A percentile compares a stretch with the other conserved stretches of the same genome.
Evolutionary conservation across 1,140 invertebrate genomes (phyloP).

Genomic region (Papilio polyxenes): DNA sequence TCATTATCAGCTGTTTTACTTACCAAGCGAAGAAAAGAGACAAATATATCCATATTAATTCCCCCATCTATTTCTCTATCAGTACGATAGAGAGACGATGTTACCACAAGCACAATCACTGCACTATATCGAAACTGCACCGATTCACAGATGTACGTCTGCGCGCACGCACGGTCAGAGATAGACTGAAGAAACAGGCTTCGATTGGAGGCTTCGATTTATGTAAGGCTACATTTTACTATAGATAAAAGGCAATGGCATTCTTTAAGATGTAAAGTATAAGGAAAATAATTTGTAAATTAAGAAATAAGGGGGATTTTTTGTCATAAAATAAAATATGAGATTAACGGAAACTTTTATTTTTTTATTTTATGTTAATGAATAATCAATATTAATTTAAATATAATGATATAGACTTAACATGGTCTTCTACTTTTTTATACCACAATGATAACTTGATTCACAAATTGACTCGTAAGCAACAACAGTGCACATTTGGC

Average conservation of each 20-base stretch:
- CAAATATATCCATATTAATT: constrained; percentile 48
- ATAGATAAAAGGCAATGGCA: background rate
- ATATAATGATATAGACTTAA: too few species aligned
- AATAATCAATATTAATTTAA: too few species aligned
- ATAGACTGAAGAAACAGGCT: constrained; percentile 62
- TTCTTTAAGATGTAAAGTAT: background rate
- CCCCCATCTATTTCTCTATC: constrained; percentile 57
- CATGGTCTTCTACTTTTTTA: too few species aligned
- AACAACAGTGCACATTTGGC: too few species aligned
- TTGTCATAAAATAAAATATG: background rate
- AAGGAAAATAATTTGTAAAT: constrained; percentile 7
- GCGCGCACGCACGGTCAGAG: constrained; percentile 57
- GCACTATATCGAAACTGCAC: constrained; percentile 40
- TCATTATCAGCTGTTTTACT: constrained; percentile 14
- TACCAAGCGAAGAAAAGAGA: constrained; percentile 43
- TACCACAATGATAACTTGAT: too few species aligned
- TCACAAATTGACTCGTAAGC: too few species aligned
- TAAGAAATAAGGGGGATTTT: background rate
- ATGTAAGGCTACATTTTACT: constrained; percentile 2
- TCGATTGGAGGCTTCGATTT: constrained; percentile 44
- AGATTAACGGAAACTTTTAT: too few species aligned
- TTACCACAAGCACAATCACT: constrained; percentile 53
- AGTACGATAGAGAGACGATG: constrained; percentile 64
- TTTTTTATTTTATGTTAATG: too few species aligned
- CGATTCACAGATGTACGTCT: constrained; percentile 48